These are phyloP conservation scores for Melolontha melolontha DNA, from an alignment of 2,888 invertebrate species.

Conservation along the genomic window DNA sequence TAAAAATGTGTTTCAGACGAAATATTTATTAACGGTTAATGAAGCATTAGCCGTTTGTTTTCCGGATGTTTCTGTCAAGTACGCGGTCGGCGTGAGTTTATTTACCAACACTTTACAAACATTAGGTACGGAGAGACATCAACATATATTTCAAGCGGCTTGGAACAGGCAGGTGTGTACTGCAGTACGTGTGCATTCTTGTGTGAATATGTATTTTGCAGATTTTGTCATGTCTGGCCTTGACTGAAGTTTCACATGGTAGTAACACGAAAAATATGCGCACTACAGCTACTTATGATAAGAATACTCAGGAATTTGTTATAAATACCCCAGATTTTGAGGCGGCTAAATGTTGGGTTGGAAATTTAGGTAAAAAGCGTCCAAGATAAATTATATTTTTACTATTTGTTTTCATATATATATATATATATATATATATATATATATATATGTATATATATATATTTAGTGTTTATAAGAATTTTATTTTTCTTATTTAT, in stretches of 20 bases:
- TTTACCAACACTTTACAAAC: constrained; percentile 81
- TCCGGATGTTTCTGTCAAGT: constrained; percentile 82
- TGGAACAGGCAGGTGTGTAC: constrained; percentile 75
- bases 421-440: no score
- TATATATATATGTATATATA: no score
- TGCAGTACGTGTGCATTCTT: constrained; percentile 20
- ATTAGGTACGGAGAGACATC: constrained; percentile 81
- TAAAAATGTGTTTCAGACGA: constrained; percentile 68
- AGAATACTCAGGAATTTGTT: constrained; percentile 81
- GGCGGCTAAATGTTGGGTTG: constrained; percentile 97
- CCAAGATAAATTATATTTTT: no score
- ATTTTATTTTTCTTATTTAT: no score
- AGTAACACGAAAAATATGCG: constrained; percentile 93
- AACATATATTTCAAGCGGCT: constrained; percentile 76
- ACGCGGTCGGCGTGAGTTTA: constrained; percentile 80
- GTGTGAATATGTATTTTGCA: constrained; percentile 55
- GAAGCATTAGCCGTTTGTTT: constrained; percentile 79
- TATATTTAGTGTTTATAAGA: no score
- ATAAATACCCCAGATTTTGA: constrained; percentile 94
- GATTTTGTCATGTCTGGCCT: constrained; percentile 85
- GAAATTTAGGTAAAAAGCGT: constrained; percentile 79
- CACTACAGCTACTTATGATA: constrained; percentile 90
- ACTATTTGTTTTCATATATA: no score
- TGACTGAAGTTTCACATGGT: constrained; percentile 96
- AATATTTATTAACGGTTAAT: constrained; percentile 80